phyloP scores from a whole-genome alignment of 2,888 invertebrate genomes.

The Clistopyga incitator region DNA sequence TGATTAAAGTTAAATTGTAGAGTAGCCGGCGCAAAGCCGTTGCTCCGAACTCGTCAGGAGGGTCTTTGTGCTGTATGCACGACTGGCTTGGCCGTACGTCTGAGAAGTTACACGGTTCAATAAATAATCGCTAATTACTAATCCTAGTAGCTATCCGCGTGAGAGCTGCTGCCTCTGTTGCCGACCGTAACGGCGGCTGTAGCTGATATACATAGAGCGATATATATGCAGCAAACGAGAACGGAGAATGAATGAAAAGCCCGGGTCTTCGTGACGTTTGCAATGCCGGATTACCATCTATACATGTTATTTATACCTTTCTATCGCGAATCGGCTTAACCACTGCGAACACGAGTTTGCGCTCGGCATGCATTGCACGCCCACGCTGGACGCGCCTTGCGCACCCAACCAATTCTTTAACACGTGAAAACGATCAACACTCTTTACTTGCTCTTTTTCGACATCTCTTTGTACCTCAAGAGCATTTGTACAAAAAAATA shows the following conservation, averaged over 20 bases:
- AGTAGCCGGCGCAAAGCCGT: slow-evolving; percentile 39
- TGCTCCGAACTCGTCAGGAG: slow-evolving; percentile 23
- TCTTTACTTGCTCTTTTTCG: neutral
- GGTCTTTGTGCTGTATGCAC: slow-evolving; percentile 33
- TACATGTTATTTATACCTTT: slow-evolving; percentile 54
- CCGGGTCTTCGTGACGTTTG: slow-evolving; percentile 56
- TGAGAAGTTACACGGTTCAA: slow-evolving; percentile 46
- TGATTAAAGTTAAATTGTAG: slow-evolving; percentile 52
- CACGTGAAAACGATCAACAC: slow-evolving; percentile 31
- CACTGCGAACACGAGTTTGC: slow-evolving; percentile 37
- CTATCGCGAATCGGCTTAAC: slow-evolving; percentile 57
- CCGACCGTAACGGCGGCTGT: neutral
- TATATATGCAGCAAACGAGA: slow-evolving; percentile 33
- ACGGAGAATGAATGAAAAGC: slow-evolving; percentile 48
- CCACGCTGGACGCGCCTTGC: slow-evolving; percentile 50
- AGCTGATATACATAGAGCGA: slow-evolving; percentile 12
- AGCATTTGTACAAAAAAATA: neutral
- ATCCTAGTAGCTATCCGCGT: slow-evolving; percentile 59
- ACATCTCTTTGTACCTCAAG: neutral
- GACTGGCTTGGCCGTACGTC: slow-evolving; percentile 15
- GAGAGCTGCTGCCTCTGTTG: slow-evolving; percentile 44
- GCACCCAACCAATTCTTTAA: slow-evolving; percentile 25
- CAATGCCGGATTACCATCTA: slow-evolving; percentile 62
- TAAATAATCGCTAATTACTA: slow-evolving; percentile 67
- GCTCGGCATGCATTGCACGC: slow-evolving; percentile 53